Evolutionary conservation across 2,888 invertebrate species (phyloP).

Genomic region (Conus canariensis): DNA sequence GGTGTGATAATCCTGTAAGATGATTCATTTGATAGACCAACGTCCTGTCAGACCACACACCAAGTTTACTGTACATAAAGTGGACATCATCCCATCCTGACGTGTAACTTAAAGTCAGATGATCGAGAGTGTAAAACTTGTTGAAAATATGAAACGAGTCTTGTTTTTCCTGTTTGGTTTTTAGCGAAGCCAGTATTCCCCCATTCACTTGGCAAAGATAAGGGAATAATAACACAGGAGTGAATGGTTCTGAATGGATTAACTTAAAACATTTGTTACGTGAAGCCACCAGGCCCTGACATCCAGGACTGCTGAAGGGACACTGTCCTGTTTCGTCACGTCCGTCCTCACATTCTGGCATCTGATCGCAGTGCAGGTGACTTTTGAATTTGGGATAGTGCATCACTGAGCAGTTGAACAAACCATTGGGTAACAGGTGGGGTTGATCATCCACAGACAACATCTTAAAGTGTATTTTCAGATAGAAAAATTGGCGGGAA

Average conservation of each 20-base stretch:
- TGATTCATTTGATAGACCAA: background rate
- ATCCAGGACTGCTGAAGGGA: too few species aligned
- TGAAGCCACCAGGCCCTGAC: too few species aligned
- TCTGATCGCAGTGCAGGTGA: too few species aligned
- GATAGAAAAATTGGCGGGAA: background rate
- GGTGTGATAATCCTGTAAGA: background rate
- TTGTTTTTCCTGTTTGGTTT: background rate
- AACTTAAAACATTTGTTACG: too few species aligned
- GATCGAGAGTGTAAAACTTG: background rate
- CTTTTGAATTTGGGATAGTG: too few species aligned
- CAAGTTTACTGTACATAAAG: background rate
- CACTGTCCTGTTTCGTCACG: too few species aligned
- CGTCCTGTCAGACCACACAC: background rate
- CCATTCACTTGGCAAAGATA: background rate
- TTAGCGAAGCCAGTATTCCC: background rate
- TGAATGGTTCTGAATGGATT: background rate
- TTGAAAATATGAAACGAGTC: background rate
- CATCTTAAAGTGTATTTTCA: background rate
- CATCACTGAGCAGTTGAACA: too few species aligned
- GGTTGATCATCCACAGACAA: background rate
- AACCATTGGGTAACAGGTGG: background rate
- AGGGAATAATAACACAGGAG: background rate
- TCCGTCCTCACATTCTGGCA: too few species aligned
- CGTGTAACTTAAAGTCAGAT: background rate
- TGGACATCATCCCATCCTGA: background rate